Evolutionary conservation across 2,888 invertebrate species (phyloP).

Genomic region (Rhyacophila evoluta): DNA sequence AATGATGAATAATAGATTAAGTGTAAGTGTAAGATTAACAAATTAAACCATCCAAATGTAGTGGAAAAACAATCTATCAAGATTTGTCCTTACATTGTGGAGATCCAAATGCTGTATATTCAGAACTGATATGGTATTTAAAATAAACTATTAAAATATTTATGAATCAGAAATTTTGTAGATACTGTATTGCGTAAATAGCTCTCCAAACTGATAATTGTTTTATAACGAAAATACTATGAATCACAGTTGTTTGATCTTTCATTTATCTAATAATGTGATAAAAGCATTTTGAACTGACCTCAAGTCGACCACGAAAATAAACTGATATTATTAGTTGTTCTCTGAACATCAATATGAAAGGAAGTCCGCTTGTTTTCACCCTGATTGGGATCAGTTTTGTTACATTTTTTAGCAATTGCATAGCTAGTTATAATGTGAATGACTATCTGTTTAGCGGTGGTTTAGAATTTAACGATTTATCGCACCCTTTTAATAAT

Average conservation of each 20-base stretch:
- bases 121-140: no score
- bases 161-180: no score
- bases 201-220: no score
- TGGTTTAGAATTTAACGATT: conserved; percentile 48
- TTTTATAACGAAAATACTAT: background rate
- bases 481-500: conserved; percentile 51
- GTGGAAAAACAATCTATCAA: no score
- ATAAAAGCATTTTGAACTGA: background rate
- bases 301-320: background rate
- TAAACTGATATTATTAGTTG: background rate
- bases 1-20: no score
- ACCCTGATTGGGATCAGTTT: background rate
- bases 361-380: background rate
- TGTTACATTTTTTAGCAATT: background rate
- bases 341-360: background rate
- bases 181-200: no score
- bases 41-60: no score
- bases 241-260: background rate
- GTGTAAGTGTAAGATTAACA: no score
- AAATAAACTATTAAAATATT: no score
- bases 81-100: no score
- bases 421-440: conserved; percentile 23
- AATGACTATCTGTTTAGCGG: conserved; percentile 53
- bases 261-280: background rate
- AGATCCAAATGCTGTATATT: no score